A percentile compares a stretch with the other conserved stretches of the same genome.
Evolutionary conservation across 2,113 vertebrate genomes (phyloP).

Genomic region (Paramormyrops kingsleyae): DNA sequence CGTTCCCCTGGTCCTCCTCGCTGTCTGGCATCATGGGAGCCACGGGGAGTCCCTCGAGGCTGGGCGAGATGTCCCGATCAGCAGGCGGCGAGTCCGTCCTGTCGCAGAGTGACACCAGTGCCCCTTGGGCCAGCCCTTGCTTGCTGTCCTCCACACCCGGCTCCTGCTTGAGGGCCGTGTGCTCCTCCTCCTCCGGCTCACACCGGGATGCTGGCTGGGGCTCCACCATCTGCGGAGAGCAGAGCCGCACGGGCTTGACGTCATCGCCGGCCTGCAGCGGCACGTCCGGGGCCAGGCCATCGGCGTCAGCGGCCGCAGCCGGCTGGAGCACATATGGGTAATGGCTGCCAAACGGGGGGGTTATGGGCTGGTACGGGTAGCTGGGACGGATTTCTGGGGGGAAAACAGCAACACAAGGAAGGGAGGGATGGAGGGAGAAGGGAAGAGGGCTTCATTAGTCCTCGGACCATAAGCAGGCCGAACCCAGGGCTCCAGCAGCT

Average conservation of each 20-base stretch:
- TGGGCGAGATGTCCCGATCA: not conserved
- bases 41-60: slow-evolving; percentile 30
- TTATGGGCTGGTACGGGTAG: slow-evolving; percentile 80
- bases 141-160: slow-evolving; percentile 31
- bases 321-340: slow-evolving; percentile 80
- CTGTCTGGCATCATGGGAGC: slow-evolving; percentile 32
- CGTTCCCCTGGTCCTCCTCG: slow-evolving; percentile 59
- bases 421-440: not conserved
- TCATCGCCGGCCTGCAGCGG: slow-evolving; percentile 64
- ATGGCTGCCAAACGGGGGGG: slow-evolving; percentile 72
- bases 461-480: not conserved
- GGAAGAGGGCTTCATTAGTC: not conserved
- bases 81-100: not conserved
- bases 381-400: slow-evolving; percentile 75
- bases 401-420: slow-evolving; percentile 6
- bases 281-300: slow-evolving; percentile 62
- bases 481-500: not conserved
- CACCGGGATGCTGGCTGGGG: slow-evolving; percentile 47
- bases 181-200: slow-evolving; percentile 50
- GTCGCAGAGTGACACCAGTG: not conserved
- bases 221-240: slow-evolving; percentile 64
- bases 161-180: slow-evolving; percentile 30
- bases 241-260: slow-evolving; percentile 67
- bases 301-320: slow-evolving; percentile 58
- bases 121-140: slow-evolving; percentile 18